A percentile compares a stretch with the other conserved stretches of the same genome.
Evolutionary conservation across 64 coral and sea anemone species (phyloP).

Genomic region (Montipora foliosa): DNA sequence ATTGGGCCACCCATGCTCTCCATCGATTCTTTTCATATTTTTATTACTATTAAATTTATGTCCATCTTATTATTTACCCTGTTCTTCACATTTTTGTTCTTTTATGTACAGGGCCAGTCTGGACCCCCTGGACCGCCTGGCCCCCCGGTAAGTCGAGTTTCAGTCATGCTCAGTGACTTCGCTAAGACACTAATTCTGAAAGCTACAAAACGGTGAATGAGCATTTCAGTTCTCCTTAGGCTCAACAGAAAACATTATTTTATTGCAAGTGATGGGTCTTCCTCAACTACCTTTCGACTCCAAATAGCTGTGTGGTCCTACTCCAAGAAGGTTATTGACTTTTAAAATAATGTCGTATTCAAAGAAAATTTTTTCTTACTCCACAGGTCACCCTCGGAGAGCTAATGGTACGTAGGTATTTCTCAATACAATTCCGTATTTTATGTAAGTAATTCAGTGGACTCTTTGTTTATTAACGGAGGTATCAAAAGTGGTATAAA

Average conservation of each 20-base stretch:
- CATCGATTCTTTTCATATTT: no score
- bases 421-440: neutral
- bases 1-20: neutral
- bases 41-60: no score
- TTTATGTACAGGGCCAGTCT: constrained; percentile 44
- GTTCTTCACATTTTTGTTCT: neutral
- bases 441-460: neutral
- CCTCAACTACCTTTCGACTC: no score
- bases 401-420: constrained; percentile 8
- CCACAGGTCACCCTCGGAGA: constrained; percentile 19
- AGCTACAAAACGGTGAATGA: no score
- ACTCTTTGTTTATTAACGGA: no score
- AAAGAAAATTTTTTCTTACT: neutral
- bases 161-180: no score
- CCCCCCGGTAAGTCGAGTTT: constrained; percentile 39
- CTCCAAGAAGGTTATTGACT: neutral
- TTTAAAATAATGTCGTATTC: neutral
- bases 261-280: no score
- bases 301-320: no score
- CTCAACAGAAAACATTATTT: no score
- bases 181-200: no score
- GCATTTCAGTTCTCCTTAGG: no score
- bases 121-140: constrained; percentile 59
- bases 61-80: neutral
- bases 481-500: no score